Conservation (phyloP, 2,797 vertebrate species). For the Sebastes ruberrimus region DNA sequence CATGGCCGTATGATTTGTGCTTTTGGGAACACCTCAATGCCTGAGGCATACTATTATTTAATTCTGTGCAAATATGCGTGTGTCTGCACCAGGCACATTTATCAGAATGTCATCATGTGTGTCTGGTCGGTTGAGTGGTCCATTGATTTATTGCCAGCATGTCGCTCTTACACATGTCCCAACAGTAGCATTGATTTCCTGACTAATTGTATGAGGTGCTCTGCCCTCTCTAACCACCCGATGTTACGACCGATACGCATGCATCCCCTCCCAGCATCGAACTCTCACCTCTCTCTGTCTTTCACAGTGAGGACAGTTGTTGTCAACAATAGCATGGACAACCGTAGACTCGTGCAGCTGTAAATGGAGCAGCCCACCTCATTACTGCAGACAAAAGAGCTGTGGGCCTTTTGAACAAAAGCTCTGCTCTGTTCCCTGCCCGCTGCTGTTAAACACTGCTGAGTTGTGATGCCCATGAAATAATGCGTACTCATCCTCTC, state of each 20-base stretch:
- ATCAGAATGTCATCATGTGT: slow-evolving; percentile 26
- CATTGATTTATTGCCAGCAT: slow-evolving; percentile 49
- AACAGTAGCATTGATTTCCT: slow-evolving; percentile 52
- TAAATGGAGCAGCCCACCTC: slow-evolving; percentile 35
- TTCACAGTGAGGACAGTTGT: slow-evolving; percentile 25
- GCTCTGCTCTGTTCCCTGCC: not conserved
- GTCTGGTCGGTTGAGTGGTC: slow-evolving; percentile 60
- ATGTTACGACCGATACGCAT: not conserved
- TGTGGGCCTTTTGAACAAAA: slow-evolving; percentile 12
- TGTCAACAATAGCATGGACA: slow-evolving; percentile 26
- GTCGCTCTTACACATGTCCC: slow-evolving; percentile 18
- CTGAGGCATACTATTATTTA: not conserved
- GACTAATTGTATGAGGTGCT: slow-evolving; percentile 31
- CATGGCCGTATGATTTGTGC: slow-evolving; percentile 49
- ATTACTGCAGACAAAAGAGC: slow-evolving; percentile 45
- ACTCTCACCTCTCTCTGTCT: slow-evolving; percentile 28
- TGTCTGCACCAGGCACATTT: slow-evolving; percentile 8
- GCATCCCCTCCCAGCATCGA: slow-evolving; percentile 23
- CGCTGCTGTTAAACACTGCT: slow-evolving; percentile 33
- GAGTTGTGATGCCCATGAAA: slow-evolving; percentile 37
- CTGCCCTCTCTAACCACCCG: not conserved
- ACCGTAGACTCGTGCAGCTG: slow-evolving; percentile 26
- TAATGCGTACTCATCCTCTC: slow-evolving; percentile 39
- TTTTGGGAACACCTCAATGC: slow-evolving; percentile 20
- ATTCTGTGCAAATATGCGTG: slow-evolving; percentile 11